Conservation (phyloP, 2,888 invertebrate species). For the Drosophila helvetica region DNA sequence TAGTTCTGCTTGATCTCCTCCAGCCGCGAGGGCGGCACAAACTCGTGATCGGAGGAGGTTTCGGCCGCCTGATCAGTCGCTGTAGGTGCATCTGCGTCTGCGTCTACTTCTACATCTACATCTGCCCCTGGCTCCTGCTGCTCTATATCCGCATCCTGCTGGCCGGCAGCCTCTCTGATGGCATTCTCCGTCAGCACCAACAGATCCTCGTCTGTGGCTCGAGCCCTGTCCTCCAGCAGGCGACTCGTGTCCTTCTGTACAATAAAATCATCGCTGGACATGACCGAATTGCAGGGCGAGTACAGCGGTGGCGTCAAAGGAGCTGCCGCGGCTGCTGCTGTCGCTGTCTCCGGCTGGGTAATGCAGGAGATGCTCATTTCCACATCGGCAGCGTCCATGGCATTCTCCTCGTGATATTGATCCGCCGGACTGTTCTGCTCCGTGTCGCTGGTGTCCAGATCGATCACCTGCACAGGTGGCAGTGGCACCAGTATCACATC, state of each 20-base stretch:
- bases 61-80: constrained; percentile 31
- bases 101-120: background rate
- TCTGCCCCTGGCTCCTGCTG: background rate
- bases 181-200: constrained; percentile 73
- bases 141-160: background rate
- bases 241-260: constrained; percentile 80
- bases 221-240: constrained; percentile 63
- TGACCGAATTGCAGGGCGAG: constrained; percentile 80
- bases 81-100: background rate
- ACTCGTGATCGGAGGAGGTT: constrained; percentile 63
- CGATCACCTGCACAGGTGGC: constrained; percentile 76
- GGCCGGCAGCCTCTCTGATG: constrained; percentile 45
- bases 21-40: constrained; percentile 65
- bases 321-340: background rate
- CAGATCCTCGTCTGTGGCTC: constrained; percentile 81
- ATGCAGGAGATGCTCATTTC: constrained; percentile 34
- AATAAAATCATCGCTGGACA: constrained; percentile 83
- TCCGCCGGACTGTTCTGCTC: constrained; percentile 37
- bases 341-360: background rate
- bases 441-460: constrained; percentile 79
- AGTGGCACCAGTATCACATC: constrained; percentile 81
- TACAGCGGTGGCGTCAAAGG: constrained; percentile 13
- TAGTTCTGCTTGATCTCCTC: constrained; percentile 66
- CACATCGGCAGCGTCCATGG: constrained; percentile 75
- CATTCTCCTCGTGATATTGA: constrained; percentile 71